Evolutionary conservation across 2,888 invertebrate genomes (phyloP).

Genomic region (Eilema depressum): DNA sequence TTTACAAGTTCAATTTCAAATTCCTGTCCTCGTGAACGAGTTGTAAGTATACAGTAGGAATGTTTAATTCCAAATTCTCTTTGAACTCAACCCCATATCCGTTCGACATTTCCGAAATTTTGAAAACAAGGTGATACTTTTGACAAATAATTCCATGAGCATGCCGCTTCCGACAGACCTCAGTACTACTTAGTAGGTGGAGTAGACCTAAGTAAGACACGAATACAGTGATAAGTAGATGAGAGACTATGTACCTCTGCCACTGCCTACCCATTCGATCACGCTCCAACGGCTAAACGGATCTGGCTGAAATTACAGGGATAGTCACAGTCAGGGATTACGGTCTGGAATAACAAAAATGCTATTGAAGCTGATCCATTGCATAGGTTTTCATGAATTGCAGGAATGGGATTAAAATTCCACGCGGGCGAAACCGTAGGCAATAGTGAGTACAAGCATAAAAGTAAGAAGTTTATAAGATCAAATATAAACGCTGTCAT

Average conservation of each 20-base stretch:
- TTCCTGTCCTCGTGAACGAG: background rate
- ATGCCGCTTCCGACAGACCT: background rate
- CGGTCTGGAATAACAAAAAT: too few species aligned
- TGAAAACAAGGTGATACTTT: conserved; percentile 2
- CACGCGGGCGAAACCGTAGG: too few species aligned
- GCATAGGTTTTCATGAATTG: too few species aligned
- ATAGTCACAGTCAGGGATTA: too few species aligned
- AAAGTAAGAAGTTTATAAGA: background rate
- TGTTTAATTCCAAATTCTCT: conserved; percentile 12
- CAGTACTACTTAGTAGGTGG: background rate
- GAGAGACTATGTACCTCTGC: background rate
- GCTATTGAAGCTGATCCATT: too few species aligned
- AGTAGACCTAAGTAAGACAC: background rate
- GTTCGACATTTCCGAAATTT: conserved; percentile 43
- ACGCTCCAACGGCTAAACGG: too few species aligned
- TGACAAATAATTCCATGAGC: background rate
- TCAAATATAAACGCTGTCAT: background rate
- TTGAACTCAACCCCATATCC: conserved; percentile 35
- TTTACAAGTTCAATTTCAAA: conserved; percentile 13
- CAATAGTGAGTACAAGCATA: background rate
- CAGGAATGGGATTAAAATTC: too few species aligned
- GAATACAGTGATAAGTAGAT: background rate
- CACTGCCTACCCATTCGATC: background rate
- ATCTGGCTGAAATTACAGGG: too few species aligned
- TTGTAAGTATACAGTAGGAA: conserved; percentile 4